phyloP scores from a whole-genome alignment of 2,888 invertebrate species.

The Eucera pruinosa region DNA sequence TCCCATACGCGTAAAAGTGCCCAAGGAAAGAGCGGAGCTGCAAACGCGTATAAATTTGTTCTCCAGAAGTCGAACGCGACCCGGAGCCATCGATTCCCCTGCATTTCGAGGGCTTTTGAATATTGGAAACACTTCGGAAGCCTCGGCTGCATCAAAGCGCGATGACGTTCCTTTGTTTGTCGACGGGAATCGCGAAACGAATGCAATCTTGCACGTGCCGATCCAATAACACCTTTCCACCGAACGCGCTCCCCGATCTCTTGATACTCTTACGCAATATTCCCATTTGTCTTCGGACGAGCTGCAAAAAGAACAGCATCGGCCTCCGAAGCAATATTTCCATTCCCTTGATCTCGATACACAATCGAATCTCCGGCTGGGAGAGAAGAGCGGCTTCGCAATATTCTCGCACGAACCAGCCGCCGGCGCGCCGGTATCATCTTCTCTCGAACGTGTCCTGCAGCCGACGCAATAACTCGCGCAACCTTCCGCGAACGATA shows the following conservation, averaged over 20 bases:
- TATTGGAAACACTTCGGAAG: conserved; percentile 10
- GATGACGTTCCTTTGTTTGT: background rate
- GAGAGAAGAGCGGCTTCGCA: conserved; percentile 46
- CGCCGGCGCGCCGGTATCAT: background rate
- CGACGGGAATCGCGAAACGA: conserved; percentile 2
- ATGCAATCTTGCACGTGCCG: conserved; percentile 12
- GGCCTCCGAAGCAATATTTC: conserved; percentile 31
- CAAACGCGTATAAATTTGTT: no score
- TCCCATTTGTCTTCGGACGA: conserved; percentile 39
- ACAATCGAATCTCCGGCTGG: background rate
- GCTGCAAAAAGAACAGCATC: conserved; percentile 7
- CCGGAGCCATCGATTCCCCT: background rate
- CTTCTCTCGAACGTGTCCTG: conserved; percentile 12
- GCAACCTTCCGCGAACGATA: conserved; percentile 4
- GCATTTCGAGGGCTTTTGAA: conserved; percentile 6
- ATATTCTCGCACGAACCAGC: conserved; percentile 48
- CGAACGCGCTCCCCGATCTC: conserved; percentile 4
- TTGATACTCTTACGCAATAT: conserved; percentile 27
- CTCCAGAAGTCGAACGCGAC: background rate
- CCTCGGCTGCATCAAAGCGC: background rate
- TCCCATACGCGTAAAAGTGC: no score
- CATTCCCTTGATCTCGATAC: conserved; percentile 28
- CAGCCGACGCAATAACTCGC: conserved; percentile 14
- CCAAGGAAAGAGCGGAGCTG: no score
- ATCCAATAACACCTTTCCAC: conserved; percentile 30